Percentiles rank a stretch among this genome's conserved stretches.
These are phyloP conservation scores for Desmophyllum pertusum DNA, from an alignment of 92 coral and sea anemone species.

Conservation along the genomic window DNA sequence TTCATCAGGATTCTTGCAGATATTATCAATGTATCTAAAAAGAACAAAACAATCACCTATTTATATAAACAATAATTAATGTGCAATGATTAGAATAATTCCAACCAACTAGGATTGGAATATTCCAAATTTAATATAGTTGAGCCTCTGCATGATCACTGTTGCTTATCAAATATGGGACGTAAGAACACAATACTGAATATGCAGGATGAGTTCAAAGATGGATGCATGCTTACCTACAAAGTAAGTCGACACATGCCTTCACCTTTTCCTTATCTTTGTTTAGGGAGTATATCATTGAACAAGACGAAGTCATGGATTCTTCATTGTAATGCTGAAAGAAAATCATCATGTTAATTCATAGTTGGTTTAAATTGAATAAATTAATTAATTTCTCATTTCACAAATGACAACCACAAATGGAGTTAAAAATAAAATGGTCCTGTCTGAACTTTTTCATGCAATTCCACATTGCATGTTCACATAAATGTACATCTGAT, in stretches of 20 bases:
- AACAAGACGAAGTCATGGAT: slow-evolving; percentile 58
- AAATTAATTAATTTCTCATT: not conserved
- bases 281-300: slow-evolving; percentile 74
- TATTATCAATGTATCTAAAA: slow-evolving; percentile 87
- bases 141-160: no score
- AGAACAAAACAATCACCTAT: not conserved
- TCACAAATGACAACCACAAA: not conserved
- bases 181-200: no score
- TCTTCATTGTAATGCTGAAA: slow-evolving; percentile 62
- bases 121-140: no score
- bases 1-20: slow-evolving; percentile 87
- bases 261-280: slow-evolving; percentile 76
- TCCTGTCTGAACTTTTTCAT: not conserved
- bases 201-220: not conserved
- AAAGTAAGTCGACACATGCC: slow-evolving; percentile 78
- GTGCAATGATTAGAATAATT: no score
- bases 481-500: no score
- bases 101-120: no score
- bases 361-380: no score
- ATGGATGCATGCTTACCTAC: slow-evolving; percentile 53
- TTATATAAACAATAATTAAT: no score
- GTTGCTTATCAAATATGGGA: no score
- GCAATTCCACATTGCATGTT: no score
- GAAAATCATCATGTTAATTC: not conserved
- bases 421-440: not conserved